A percentile compares a stretch with the other conserved stretches of the same genome.
Conservation (phyloP, 1,140 invertebrate species). For the Physella acuta region DNA sequence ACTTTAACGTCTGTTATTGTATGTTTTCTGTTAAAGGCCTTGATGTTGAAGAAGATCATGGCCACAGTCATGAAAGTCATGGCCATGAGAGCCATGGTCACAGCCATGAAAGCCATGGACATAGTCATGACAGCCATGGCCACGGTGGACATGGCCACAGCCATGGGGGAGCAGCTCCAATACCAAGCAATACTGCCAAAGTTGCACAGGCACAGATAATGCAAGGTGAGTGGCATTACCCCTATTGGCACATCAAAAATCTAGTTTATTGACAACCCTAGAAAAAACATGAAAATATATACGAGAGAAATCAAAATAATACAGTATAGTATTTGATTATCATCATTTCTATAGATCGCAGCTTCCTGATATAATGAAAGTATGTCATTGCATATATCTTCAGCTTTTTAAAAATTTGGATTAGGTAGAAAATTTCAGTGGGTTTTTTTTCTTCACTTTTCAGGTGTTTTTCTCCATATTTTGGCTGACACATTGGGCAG, state of each 20-base stretch:
- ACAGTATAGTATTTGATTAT: not conserved
- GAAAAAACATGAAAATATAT: not conserved
- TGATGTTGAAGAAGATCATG: constrained; percentile 30
- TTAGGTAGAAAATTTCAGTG: not conserved
- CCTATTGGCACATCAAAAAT: no score
- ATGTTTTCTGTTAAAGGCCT: not conserved
- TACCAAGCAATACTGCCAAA: constrained; percentile 61
- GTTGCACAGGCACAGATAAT: constrained; percentile 59
- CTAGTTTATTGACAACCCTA: not conserved
- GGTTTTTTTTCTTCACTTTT: constrained; percentile 24
- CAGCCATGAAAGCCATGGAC: constrained; percentile 60
- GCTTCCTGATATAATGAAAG: not conserved
- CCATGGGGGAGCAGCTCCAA: constrained; percentile 58
- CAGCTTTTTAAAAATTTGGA: not conserved
- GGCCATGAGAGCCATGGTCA: constrained; percentile 59
- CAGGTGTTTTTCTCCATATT: constrained; percentile 70
- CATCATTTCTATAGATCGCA: not conserved
- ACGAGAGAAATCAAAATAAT: not conserved
- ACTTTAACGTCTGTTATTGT: not conserved
- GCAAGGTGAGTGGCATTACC: constrained; percentile 60
- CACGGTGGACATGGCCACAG: constrained; percentile 43
- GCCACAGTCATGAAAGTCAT: constrained; percentile 44
- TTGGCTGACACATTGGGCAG: constrained; percentile 69
- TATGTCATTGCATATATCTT: no score
- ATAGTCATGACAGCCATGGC: constrained; percentile 57